A percentile compares a stretch with the other conserved stretches of the same genome.
Conservation (phyloP, 2,888 invertebrate species). For the Bellardia pandia region DNA sequence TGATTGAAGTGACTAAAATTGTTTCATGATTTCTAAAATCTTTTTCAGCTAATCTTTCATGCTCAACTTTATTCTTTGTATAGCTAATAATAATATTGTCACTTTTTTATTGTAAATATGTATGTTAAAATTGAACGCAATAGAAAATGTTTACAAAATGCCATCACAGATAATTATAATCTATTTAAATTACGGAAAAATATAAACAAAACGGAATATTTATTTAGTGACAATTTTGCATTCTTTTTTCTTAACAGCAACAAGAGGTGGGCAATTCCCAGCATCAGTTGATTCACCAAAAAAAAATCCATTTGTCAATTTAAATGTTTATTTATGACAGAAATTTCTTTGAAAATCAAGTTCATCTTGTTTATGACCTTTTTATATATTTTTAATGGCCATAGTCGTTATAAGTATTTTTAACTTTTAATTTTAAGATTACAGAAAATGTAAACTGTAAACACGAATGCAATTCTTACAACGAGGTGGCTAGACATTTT, state of each 20-base stretch:
- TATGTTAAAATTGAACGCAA: background rate
- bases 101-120: background rate
- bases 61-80: background rate
- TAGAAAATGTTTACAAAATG: background rate
- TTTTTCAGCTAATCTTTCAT: too few relatives aligned
- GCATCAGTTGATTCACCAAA: background rate
- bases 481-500: too few relatives aligned
- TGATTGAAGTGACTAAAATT: too few relatives aligned
- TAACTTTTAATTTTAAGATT: background rate
- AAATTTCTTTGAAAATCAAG: background rate
- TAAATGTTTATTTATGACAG: background rate
- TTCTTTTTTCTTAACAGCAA: background rate
- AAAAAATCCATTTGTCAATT: background rate
- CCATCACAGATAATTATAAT: conserved; percentile 13
- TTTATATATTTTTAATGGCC: background rate
- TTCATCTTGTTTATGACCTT: background rate
- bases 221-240: background rate
- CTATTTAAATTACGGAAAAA: too few relatives aligned
- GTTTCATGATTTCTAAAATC: too few relatives aligned
- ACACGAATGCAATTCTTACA: too few relatives aligned
- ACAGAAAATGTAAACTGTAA: too few relatives aligned
- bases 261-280: background rate
- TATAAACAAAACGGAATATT: background rate
- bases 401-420: background rate
- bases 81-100: background rate